Conservation (phyloP, 1,140 invertebrate genomes). For the Rhagoletis pomonella region DNA sequence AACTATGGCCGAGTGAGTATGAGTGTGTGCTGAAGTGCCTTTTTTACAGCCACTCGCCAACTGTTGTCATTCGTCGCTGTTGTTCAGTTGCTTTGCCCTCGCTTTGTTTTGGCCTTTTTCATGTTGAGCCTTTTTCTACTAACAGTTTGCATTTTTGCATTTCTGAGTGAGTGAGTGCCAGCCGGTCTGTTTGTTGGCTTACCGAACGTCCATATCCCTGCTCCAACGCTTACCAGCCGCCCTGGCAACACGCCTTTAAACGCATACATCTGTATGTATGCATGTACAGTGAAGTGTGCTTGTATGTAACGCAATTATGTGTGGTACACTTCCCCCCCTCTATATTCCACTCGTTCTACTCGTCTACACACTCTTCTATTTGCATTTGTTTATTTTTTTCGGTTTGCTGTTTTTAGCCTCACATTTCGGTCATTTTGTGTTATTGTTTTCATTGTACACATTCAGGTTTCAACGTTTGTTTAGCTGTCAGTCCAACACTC, state of each 20-base stretch:
- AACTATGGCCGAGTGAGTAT: slow-evolving; percentile 46
- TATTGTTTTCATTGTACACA: slow-evolving; percentile 34
- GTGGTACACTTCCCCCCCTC: background rate
- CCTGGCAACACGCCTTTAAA: background rate
- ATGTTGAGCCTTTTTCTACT: slow-evolving; percentile 7
- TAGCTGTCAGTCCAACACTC: slow-evolving; percentile 26
- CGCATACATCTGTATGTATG: background rate
- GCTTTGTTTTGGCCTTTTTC: slow-evolving; percentile 36
- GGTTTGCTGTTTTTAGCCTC: background rate
- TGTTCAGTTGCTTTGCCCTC: slow-evolving; percentile 38
- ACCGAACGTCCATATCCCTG: slow-evolving; percentile 12
- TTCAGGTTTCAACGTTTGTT: slow-evolving; percentile 29
- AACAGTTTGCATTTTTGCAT: slow-evolving; percentile 47
- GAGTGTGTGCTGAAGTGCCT: slow-evolving; percentile 39
- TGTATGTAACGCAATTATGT: slow-evolving; percentile 46
- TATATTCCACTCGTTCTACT: background rate
- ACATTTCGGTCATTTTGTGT: slow-evolving; percentile 42
- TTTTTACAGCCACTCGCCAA: slow-evolving; percentile 50
- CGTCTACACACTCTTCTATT: slow-evolving; percentile 14
- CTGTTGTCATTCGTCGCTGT: slow-evolving; percentile 41
- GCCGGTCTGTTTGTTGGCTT: background rate
- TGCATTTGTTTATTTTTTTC: slow-evolving; percentile 24
- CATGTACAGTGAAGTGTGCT: background rate
- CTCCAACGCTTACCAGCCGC: background rate
- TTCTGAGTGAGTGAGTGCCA: slow-evolving; percentile 46